phyloP scores from a whole-genome alignment of 2,888 invertebrate species.

The Noctua fimbriata region DNA sequence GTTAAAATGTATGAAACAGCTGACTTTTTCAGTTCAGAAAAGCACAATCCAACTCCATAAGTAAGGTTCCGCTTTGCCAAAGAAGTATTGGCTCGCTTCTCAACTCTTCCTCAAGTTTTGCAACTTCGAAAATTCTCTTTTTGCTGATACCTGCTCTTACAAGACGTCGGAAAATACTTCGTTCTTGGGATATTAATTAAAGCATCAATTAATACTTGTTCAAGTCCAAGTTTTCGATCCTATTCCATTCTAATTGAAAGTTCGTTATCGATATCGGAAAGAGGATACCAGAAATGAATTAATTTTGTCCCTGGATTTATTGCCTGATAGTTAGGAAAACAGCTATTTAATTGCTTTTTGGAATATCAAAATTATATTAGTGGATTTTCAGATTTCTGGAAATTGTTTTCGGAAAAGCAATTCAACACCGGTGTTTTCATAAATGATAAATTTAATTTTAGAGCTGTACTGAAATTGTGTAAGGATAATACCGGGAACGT shows the following conservation, averaged over 20 bases:
- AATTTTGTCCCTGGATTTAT: constrained; percentile 31
- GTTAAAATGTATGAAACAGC: too few species aligned
- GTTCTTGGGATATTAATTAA: constrained; percentile 37
- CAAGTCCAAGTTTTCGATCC: constrained; percentile 39
- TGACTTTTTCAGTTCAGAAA: neutral
- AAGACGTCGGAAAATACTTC: constrained; percentile 22
- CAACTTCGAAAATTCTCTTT: constrained; percentile 4
- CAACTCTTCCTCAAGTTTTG: neutral
- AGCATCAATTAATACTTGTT: constrained; percentile 50
- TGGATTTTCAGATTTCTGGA: neutral
- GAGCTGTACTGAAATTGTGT: neutral
- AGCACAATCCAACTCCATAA: neutral
- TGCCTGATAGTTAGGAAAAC: constrained; percentile 6
- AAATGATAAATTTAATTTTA: neutral
- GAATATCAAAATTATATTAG: neutral
- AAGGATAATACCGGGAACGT: neutral
- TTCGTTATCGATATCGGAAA: constrained; percentile 41
- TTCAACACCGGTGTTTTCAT: neutral
- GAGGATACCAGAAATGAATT: constrained; percentile 35
- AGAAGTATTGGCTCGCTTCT: neutral
- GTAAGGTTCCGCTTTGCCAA: neutral
- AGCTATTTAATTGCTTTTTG: neutral
- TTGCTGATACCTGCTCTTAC: constrained; percentile 14
- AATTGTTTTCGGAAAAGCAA: constrained; percentile 3
- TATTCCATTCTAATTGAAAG: constrained; percentile 52